These are phyloP conservation scores for Baronia brevicornis DNA, from an alignment of 2,888 invertebrate genomes.

Conservation along the genomic window DNA sequence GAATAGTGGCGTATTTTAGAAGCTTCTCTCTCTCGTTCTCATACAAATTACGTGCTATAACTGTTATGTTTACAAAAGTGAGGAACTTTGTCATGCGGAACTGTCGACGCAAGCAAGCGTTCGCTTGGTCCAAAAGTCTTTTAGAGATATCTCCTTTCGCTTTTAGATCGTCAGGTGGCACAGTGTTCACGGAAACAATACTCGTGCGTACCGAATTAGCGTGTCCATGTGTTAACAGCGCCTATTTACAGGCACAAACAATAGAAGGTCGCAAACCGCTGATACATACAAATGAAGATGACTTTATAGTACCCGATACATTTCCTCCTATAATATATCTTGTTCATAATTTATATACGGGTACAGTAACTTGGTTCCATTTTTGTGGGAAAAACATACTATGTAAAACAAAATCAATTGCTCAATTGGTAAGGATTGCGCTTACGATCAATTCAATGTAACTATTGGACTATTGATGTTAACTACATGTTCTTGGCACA, in stretches of 20 bases:
- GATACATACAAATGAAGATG: constrained; percentile 53
- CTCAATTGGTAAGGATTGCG: no score
- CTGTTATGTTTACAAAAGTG: no score
- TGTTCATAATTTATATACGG: constrained; percentile 7
- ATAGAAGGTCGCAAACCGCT: constrained; percentile 59
- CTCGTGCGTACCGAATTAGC: constrained; percentile 58
- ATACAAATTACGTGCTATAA: constrained; percentile 29
- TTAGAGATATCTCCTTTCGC: constrained; percentile 36
- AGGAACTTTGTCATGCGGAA: constrained; percentile 40
- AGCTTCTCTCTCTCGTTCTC: constrained; percentile 16
- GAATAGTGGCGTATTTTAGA: constrained; percentile 6
- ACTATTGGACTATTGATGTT: no score
- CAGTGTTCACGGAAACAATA: constrained; percentile 45
- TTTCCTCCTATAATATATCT: no score
- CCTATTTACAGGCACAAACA: constrained; percentile 60
- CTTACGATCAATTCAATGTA: no score
- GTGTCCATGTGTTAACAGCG: constrained; percentile 55
- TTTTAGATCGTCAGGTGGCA: constrained; percentile 42
- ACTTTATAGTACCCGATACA: constrained; percentile 19
- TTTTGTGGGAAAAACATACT: no score
- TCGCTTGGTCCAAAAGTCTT: constrained; percentile 12
- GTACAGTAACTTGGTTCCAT: no score
- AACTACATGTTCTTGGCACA: no score
- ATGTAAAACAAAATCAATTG: no score
- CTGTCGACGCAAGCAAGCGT: constrained; percentile 14